Conservation (phyloP, 2,888 invertebrate genomes). For the Malthinus seriepunctatus region DNA sequence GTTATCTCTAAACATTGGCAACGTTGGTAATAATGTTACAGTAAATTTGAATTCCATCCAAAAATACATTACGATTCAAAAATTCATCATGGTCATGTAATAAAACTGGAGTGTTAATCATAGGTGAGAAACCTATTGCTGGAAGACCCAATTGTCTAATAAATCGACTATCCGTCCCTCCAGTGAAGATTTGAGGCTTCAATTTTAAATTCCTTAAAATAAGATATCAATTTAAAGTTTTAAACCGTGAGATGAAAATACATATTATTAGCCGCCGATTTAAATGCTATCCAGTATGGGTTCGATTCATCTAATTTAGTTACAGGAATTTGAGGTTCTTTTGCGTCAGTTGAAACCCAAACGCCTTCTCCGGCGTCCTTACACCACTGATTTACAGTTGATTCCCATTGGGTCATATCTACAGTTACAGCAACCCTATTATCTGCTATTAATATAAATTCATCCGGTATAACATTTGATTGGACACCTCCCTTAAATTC, state of each 20-base stretch:
- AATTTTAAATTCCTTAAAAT: conserved; percentile 70
- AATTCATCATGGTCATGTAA: background rate
- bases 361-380: background rate
- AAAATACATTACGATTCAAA: background rate
- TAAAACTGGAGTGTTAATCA: conserved; percentile 80
- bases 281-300: conserved; percentile 1
- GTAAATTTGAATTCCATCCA: background rate
- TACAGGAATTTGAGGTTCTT: background rate
- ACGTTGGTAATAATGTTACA: background rate
- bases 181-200: conserved; percentile 79
- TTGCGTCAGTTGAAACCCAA: background rate
- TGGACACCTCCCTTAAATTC: background rate
- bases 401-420: background rate
- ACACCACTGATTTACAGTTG: background rate
- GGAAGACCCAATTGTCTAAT: conserved; percentile 76
- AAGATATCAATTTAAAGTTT: background rate
- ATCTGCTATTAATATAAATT: background rate
- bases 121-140: conserved; percentile 89
- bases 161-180: conserved; percentile 88
- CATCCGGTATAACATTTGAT: background rate
- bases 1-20: background rate
- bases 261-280: conserved; percentile 51
- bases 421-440: background rate
- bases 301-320: background rate
- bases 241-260: conserved; percentile 34